These are phyloP conservation scores for Agrotis ipsilon DNA, from an alignment of 2,888 invertebrate genomes.

Conservation along the genomic window DNA sequence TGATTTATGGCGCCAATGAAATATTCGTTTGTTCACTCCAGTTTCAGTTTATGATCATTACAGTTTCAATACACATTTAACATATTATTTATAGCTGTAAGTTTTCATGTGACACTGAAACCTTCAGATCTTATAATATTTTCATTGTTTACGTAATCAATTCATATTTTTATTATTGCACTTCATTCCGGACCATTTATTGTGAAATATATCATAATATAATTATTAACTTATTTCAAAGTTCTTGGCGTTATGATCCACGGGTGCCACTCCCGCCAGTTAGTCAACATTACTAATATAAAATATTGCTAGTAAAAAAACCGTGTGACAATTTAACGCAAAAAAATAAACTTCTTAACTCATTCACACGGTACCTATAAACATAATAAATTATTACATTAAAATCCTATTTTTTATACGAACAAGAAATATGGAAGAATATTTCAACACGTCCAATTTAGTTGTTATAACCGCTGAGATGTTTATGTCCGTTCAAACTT, in stretches of 20 bases:
- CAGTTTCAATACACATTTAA: conserved; percentile 23
- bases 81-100: conserved; percentile 34
- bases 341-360: conserved; percentile 57
- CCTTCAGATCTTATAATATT: conserved; percentile 2
- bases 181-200: conserved; percentile 21
- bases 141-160: conserved; percentile 35
- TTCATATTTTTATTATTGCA: conserved; percentile 38
- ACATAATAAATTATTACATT: conserved; percentile 64
- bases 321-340: conserved; percentile 44
- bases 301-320: conserved; percentile 56
- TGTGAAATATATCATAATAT: conserved; percentile 11
- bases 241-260: conserved; percentile 19
- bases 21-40: conserved; percentile 43
- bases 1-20: conserved; percentile 54
- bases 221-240: conserved; percentile 40
- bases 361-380: conserved; percentile 55
- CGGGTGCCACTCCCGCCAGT: conserved; percentile 33
- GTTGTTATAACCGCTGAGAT: conserved; percentile 53
- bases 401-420: conserved; percentile 55
- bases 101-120: conserved; percentile 8
- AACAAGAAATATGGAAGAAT: conserved; percentile 52
- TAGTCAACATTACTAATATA: conserved; percentile 54
- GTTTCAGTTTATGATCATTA: conserved; percentile 44
- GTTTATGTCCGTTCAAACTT: conserved; percentile 54
- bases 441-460: conserved; percentile 60